Evolutionary conservation across 2,888 invertebrate species (phyloP).

Genomic region (Epinotia bilunana): DNA sequence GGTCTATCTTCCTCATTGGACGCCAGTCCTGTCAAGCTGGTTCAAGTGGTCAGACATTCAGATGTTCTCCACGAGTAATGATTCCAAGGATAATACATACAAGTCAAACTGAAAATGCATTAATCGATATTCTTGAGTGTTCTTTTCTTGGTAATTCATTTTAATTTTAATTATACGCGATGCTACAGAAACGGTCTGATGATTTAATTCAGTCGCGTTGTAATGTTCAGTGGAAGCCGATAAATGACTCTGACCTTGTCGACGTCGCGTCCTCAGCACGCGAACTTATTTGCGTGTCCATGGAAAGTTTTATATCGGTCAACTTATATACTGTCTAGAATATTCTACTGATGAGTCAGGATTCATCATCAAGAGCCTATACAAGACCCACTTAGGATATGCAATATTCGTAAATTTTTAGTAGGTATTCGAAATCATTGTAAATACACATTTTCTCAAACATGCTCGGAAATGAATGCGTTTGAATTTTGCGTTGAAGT

Average conservation of each 20-base stretch:
- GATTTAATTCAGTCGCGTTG: slow-evolving; percentile 15
- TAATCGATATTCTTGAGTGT: neutral
- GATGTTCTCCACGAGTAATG: too few species aligned
- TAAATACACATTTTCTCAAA: too few species aligned
- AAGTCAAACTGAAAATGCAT: too few species aligned
- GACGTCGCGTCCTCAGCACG: slow-evolving; percentile 39
- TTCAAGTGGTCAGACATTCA: too few species aligned
- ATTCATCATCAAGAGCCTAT: neutral
- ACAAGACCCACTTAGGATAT: too few species aligned
- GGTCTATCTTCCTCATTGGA: too few species aligned
- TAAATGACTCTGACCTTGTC: slow-evolving; percentile 41
- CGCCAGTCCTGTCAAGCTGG: too few species aligned
- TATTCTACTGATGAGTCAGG: neutral
- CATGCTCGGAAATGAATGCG: too few species aligned
- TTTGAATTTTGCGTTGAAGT: too few species aligned
- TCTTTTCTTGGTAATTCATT: neutral
- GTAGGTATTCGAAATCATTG: too few species aligned
- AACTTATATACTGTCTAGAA: neutral
- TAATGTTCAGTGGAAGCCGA: slow-evolving; percentile 19
- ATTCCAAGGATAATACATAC: too few species aligned
- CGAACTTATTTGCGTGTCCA: slow-evolving; percentile 43
- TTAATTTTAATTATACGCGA: slow-evolving; percentile 6
- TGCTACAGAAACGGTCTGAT: slow-evolving; percentile 14
- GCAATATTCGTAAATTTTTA: too few species aligned
- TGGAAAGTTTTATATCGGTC: slow-evolving; percentile 44